Base-by-base conservation (phyloP, 1,140 invertebrate species). In the Pseudobourletiella spinata region DNA sequence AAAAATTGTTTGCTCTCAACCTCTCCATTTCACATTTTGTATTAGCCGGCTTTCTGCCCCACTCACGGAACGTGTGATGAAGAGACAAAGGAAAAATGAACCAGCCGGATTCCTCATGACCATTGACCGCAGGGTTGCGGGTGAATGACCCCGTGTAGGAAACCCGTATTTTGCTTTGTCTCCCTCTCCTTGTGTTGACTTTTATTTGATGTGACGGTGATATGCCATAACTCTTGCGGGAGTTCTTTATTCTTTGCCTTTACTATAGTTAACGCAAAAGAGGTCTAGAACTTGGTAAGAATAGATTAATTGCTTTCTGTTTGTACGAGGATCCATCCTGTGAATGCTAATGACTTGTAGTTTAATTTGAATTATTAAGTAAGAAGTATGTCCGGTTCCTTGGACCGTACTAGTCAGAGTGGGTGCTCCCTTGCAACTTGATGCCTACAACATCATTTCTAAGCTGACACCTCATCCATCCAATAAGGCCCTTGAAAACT, bases 351-450 rank as follows among this genome's bases (percentile, higher is more conserved):
- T 51, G 25, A 51, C 14, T 20, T 11, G 6, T 46, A 20, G 15
- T 4, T 46, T 46, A 46, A 46, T 46, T 46, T 46, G 6, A 46
- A 46, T 46, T 46, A 14, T 51, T 4, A 57, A 52, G 8, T 52
- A 26, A 11, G 29, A 22, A 25, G 3, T 52, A 52, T 39, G 3
- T 6, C 26, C 8, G 16, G 6, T 56, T 56, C 14, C 32, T 25
- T 56, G n/a, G n/a, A n/a, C n/a, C n/a, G n/a, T n/a, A n/a, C n/a
- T n/a, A n/a, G n/a, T n/a, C n/a, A n/a, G n/a, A n/a, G n/a, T n/a
- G n/a, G n/a, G n/a, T n/a, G n/a, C n/a, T n/a, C n/a, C n/a, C n/a
- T n/a, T n/a, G n/a, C n/a, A n/a, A n/a, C n/a, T n/a, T n/a, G n/a
- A n/a, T n/a, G 18, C 39, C 25, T 25, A 26, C 44, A 14, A 46